phyloP scores from a whole-genome alignment of 2,888 invertebrate species.

The Drosophila longiperda region DNA sequence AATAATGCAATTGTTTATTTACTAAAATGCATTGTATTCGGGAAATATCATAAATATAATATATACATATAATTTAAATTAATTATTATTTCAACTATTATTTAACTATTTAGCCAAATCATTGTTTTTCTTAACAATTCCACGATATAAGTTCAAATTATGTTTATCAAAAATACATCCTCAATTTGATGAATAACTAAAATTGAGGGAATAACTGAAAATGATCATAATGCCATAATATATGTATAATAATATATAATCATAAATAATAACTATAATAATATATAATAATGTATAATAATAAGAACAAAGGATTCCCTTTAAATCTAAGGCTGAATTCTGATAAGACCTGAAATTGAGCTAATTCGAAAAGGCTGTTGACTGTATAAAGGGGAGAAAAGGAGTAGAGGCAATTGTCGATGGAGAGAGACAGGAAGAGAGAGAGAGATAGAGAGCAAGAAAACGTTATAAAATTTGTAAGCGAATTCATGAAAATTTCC shows the following conservation, averaged over 20 bases:
- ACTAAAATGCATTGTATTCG: no score
- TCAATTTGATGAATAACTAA: background rate
- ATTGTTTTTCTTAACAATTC: no score
- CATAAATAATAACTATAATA: no score
- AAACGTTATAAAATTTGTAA: slow-evolving; percentile 78
- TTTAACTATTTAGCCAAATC: background rate
- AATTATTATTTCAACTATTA: background rate
- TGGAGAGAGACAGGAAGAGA: background rate
- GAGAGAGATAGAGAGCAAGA: slow-evolving; percentile 31
- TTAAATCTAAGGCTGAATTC: background rate
- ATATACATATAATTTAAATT: background rate
- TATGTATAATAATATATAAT: background rate
- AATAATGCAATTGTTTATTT: no score
- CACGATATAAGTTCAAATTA: background rate
- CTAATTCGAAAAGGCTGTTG: slow-evolving; percentile 33
- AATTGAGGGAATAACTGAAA: background rate
- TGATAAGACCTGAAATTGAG: slow-evolving; percentile 15
- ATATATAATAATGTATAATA: background rate
- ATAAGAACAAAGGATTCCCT: background rate
- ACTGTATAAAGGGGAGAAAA: background rate
- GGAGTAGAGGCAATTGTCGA: background rate
- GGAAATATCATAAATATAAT: background rate
- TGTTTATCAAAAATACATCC: background rate
- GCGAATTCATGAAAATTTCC: slow-evolving; percentile 76
- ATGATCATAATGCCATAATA: background rate